Evolutionary conservation across 1,140 invertebrate genomes (phyloP).

Genomic region (Pachyrhynchus sulphureomaculatus): DNA sequence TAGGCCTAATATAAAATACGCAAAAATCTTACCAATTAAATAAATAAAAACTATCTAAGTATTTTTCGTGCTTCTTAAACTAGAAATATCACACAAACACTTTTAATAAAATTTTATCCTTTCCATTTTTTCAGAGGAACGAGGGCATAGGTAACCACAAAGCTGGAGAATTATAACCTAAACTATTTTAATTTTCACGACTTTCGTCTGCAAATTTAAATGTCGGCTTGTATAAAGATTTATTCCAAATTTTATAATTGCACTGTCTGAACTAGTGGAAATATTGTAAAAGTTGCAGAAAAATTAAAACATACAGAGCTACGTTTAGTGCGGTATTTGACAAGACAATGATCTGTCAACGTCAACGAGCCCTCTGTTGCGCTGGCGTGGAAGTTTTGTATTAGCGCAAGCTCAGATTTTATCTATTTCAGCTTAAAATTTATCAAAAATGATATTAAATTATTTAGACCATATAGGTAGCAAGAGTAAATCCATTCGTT

Average conservation of each 20-base stretch:
- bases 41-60: conserved; percentile 4
- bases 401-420: not conserved
- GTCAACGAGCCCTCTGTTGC: not conserved
- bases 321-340: conserved; percentile 1
- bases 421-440: not conserved
- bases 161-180: not conserved
- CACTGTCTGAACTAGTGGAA: not conserved
- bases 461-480: too few relatives aligned
- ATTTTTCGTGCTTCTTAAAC: not conserved
- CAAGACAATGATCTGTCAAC: not conserved
- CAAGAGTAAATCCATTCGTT: too few relatives aligned
- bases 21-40: conserved; percentile 5
- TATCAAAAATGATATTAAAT: too few relatives aligned
- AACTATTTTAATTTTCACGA: not conserved
- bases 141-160: conserved; percentile 5
- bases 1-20: not conserved
- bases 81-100: conserved; percentile 21
- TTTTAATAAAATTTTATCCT: conserved; percentile 24
- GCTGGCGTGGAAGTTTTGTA: not conserved
- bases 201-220: not conserved
- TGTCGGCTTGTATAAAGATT: not conserved
- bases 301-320: conserved; percentile 4
- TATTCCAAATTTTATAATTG: not conserved
- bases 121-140: conserved; percentile 22
- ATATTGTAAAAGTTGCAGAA: not conserved